Evolutionary conservation across 2,797 vertebrate species (phyloP), one percentile per base, ranked within the genome.

Genomic region (Thripadectes ignobilis): DNA sequence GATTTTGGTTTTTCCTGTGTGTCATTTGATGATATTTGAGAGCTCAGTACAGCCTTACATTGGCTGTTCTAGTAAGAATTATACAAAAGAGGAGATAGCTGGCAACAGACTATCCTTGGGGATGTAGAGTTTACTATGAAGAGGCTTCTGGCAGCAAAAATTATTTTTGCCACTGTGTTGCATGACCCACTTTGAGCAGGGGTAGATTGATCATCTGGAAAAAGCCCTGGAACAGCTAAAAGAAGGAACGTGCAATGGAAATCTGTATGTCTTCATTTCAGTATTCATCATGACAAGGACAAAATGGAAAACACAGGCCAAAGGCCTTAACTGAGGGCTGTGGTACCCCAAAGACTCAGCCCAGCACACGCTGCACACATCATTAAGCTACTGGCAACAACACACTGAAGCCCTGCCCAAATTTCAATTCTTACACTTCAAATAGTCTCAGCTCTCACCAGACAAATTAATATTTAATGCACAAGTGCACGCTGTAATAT

Each of bases 401-500:
- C 58, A 62, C 24, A 12, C 45, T 72, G 72, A 89, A 92, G 74
- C 57, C 80, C 82, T 97, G 94, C 96, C 96, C 95, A 95, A 79
- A 95, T 95, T 95, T 92, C 79, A 92, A 82, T 94, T 97, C 91
- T 94, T 95, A 94, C 76, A 96, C 95, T 97, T 97, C 92, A 95
- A 46, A 95, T 85, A 80, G 69, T 93, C 92, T 97, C 95, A 92
- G 94, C 95, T 95, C 95, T 95, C 87, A 95, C 92, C 78, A 96
- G 95, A 96, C 79, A 92, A 97, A 96, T 97, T 77, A 95, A 97
- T 97, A 97, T 97, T 97, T 97, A 96, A 97, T 95, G 95, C 74
- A 49, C 82, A 95, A 88, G 85, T 94, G 82, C 79, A 83, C 2
- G 3, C 89, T 84, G 91, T 72, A 97, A 87, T 95, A 94, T 96